Evolutionary conservation across 2,888 invertebrate species (phyloP), one percentile per base, ranked within the genome.

Genomic region (Mycalesis mineus): DNA sequence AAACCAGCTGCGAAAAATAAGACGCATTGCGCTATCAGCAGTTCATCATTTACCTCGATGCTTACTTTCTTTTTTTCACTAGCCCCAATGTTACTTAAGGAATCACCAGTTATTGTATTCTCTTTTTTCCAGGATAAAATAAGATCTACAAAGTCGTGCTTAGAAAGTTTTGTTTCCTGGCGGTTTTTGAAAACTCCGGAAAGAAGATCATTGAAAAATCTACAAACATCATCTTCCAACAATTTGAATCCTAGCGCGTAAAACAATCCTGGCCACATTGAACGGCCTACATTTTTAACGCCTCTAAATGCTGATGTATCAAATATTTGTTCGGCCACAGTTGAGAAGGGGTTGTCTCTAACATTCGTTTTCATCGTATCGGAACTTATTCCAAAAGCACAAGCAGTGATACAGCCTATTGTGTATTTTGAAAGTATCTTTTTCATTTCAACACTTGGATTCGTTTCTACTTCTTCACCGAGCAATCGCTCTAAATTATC

Each of bases 351-450:
- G 53, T 82, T 82, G 1, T 68, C 65, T 0, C 63, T 61, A 1
- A 54, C 31, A 39, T 64, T 56, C 55, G 71, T 66, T 0, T 64
- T 65, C 74, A 84, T 73, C 0, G 76, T 74, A 17, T 68, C 70
- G 0, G 78, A 72, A 13, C 80, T 75, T 2, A 84, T 62, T 0
- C 85, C 85, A 54, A 85, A 84, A 0, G 68, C 73, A 42, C 82
- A 81, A 0, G 77, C 72, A 1, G 76, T 74, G 0, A 83, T 69
- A 44, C 78, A 75, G 50, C 80, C 81, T 74, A 85, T 82, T 0
- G 81, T 79, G 52, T 68, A 86, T n/a, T 77, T 72, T 0, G 73
- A 45, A 1, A 45, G 8, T 8, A 45, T 14, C 0, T 8, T 13
- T 14, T 14, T 8, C 8, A 29, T 45, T 3, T 45, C 45, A 3